Base-by-base conservation (phyloP, 2,797 vertebrate species). In the Brachyalestes nurse region DNA sequence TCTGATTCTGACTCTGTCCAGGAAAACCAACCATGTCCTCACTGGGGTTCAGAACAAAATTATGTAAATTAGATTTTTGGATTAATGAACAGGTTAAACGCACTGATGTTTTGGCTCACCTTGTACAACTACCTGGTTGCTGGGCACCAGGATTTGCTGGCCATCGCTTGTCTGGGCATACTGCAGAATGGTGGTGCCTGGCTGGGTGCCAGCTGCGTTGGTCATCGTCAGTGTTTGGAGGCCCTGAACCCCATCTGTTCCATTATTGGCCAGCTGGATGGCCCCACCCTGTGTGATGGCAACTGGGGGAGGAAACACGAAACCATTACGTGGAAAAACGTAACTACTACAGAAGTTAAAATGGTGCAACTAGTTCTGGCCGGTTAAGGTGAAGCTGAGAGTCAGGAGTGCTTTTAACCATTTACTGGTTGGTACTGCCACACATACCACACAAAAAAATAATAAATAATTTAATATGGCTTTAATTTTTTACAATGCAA, bases 91-190 rank as follows among this genome's bases (percentile, higher is more conserved):
- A 34, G 34, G 34, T 34, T 34, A 34, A 34, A 34, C 34, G 4
- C 34, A 2, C 17, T 9, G 25, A 53, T 34, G 49, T 87, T 19
- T 51, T 10, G 34, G 70, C 94, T 91, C 89, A 99, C 98, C 97
- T 96, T 99, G 98, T 89, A 99, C 98, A 34, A 99, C 97, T 82
- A 99, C 98, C 85, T 99, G 98, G 91, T 99, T 99, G 92, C 98
- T 99, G 81, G 98, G 98, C 82, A 99, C 97, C 21, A 99, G 94
- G 89, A 99, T 99, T 92, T 99, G 98, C 89, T 99, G 98, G 25
- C 98, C 98, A 0, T 99, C 98, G 19, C 97, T 97, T 86, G 98
- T 99, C 93, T 99, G 98, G 76, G 98, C 97, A 60, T 99, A 99
- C 84, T 99, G 98, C 78, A 99, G 95, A 91, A 99, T 99, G 89